Evolutionary conservation across 2,113 vertebrate species (phyloP), one percentile per base, ranked within the genome.

Genomic region (Pachypanchax playfairii): DNA sequence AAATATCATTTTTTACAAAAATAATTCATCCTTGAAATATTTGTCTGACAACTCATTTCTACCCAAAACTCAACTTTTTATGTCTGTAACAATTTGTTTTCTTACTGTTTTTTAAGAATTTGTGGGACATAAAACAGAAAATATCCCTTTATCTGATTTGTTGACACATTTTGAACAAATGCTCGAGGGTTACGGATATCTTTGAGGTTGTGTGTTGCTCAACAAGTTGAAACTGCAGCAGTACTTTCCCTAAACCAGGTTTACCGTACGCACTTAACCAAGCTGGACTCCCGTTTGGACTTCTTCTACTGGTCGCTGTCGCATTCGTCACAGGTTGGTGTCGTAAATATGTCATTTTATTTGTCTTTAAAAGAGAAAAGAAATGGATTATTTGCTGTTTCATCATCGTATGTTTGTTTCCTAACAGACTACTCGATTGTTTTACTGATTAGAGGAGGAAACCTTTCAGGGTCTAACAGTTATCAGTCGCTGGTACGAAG

Each of bases 231-330:
- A 28, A 5, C 13, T 77, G 15, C 7, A 46, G n/a, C 42, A 22
- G 0, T 55, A 9, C 17, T 58, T 47, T 47, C 28, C 36, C 17
- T 17, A 25, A 29, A 44, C 17, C 74, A 98, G 97, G 96, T 61
- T 88, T 99, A 53, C 96, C 96, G 2, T 98, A 96, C 74, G 94
- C 97, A 3, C 83, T 99, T 91, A 96, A 92, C 77, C 93, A 97
- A 88, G 95, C 97, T 59, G 97, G 96, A 17, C 94, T 98, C 69
- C 95, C 95, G 11, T 75, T 97, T 22, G 96, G 97, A 63, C 73
- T 98, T 43, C 61, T 98, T 50, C 93, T 99, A 69, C 85, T 99
- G 64, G 50, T 94, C 47, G 75, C 85, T 54, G 95, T 98, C 78
- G 94, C 90, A 1, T 93, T 86, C 52, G 91, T 97, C 69, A 96